Evolutionary conservation across 2,888 invertebrate species (phyloP).

Genomic region (Drosophila monieri): DNA sequence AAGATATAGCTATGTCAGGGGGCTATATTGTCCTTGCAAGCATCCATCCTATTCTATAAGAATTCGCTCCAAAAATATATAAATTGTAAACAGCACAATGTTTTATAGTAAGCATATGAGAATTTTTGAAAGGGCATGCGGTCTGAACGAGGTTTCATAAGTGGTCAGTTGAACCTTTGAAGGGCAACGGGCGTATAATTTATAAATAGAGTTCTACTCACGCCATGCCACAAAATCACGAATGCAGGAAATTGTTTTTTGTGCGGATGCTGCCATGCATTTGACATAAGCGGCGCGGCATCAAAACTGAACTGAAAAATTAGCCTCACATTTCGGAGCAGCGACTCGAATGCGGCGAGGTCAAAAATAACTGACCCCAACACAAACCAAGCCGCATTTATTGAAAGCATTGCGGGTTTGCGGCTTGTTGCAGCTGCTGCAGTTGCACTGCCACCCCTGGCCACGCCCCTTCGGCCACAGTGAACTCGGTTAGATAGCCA

Average conservation of each 20-base stretch:
- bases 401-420: slow-evolving; percentile 68
- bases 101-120: background rate
- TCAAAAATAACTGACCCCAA: slow-evolving; percentile 38
- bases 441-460: background rate
- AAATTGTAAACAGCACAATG: too few relatives aligned
- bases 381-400: slow-evolving; percentile 53
- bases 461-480: slow-evolving; percentile 22
- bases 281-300: slow-evolving; percentile 51
- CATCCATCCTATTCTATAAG: too few relatives aligned
- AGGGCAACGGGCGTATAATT: slow-evolving; percentile 53
- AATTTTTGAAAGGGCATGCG: background rate
- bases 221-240: slow-evolving; percentile 10
- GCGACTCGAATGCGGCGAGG: slow-evolving; percentile 43
- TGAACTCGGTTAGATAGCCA: slow-evolving; percentile 51
- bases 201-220: slow-evolving; percentile 39
- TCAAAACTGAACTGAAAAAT: slow-evolving; percentile 55
- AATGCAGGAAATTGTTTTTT: slow-evolving; percentile 41
- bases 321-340: slow-evolving; percentile 46
- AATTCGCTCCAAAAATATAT: too few relatives aligned
- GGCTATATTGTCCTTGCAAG: too few relatives aligned
- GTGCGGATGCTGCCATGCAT: slow-evolving; percentile 37
- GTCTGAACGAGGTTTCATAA: slow-evolving; percentile 3
- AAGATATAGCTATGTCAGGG: too few relatives aligned
- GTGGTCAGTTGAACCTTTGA: slow-evolving; percentile 27
- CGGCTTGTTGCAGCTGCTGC: slow-evolving; percentile 50